Conservation (phyloP, 2,797 vertebrate species). For the Limnodromus scolopaceus region DNA sequence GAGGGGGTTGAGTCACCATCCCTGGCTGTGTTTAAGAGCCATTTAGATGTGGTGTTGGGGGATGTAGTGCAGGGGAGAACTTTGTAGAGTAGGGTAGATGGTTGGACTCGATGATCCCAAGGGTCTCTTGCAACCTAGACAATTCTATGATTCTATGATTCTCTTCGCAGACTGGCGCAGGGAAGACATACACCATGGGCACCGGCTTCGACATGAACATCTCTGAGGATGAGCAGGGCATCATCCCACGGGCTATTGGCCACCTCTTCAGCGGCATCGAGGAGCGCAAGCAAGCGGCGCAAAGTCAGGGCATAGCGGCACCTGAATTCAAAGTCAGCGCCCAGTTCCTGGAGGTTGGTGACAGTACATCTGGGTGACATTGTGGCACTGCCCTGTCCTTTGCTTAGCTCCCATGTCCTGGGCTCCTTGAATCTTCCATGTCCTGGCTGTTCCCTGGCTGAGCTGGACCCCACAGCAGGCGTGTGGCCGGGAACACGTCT, state of each 20-base stretch:
- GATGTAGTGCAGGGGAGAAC: too few relatives aligned
- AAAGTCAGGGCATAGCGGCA: slow-evolving; percentile 76
- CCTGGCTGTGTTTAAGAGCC: too few relatives aligned
- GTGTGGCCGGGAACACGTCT: fast-evolving
- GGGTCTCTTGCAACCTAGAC: too few relatives aligned
- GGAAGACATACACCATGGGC: slow-evolving; percentile 95
- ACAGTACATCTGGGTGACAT: background rate
- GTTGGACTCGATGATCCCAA: too few relatives aligned
- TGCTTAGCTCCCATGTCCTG: background rate
- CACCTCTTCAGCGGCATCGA: slow-evolving; percentile 94
- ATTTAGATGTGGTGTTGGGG: too few relatives aligned
- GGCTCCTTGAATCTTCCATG: fast-evolving
- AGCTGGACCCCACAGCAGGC: background rate
- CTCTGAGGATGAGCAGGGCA: slow-evolving; percentile 87
- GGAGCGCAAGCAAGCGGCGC: slow-evolving; percentile 77
- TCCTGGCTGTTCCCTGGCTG: background rate
- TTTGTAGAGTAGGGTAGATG: too few relatives aligned
- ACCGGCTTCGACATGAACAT: slow-evolving; percentile 89
- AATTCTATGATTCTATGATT: too few relatives aligned
- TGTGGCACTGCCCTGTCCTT: background rate
- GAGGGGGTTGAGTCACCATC: too few relatives aligned
- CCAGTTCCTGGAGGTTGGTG: slow-evolving; percentile 94
- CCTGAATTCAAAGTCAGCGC: slow-evolving; percentile 98
- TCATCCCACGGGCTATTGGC: slow-evolving; percentile 92
- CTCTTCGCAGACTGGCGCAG: slow-evolving; percentile 78